Evolutionary conservation across 2,113 vertebrate species (phyloP).

Genomic region (Oryzias celebensis): DNA sequence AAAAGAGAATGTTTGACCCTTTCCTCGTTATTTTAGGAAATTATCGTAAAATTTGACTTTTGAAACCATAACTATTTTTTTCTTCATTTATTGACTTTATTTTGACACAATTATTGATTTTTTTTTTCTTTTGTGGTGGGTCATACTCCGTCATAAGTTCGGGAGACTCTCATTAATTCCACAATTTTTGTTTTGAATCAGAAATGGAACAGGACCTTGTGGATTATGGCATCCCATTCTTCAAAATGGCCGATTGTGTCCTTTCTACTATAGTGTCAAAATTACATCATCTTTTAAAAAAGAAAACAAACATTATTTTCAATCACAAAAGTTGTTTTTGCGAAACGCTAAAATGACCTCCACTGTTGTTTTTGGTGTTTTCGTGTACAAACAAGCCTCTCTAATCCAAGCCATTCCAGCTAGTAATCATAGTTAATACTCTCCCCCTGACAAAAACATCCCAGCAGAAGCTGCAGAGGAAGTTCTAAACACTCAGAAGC

Average conservation of each 20-base stretch:
- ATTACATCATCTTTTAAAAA: not conserved
- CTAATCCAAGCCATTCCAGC: not conserved
- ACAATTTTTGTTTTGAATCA: no score
- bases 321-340: constrained; percentile 3
- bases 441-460: not conserved
- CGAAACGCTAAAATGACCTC: not conserved
- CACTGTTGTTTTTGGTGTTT: not conserved
- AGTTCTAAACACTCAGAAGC: not conserved
- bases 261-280: not conserved
- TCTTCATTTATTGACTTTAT: no score
- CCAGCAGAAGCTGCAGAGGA: not conserved
- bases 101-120: no score
- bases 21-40: no score
- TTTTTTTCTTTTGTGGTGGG: no score
- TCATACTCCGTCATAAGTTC: no score
- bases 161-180: no score
- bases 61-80: not conserved
- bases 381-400: not conserved
- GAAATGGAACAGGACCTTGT: no score
- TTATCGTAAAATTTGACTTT: no score
- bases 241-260: not conserved
- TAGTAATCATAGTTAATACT: not conserved
- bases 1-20: no score
- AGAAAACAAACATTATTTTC: no score
- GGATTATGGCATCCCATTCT: no score